A percentile compares a stretch with the other conserved stretches of the same genome.
Evolutionary conservation across 35 echinoderm and acorn worm species (phyloP).

Genomic region (Apostichopus californicus): DNA sequence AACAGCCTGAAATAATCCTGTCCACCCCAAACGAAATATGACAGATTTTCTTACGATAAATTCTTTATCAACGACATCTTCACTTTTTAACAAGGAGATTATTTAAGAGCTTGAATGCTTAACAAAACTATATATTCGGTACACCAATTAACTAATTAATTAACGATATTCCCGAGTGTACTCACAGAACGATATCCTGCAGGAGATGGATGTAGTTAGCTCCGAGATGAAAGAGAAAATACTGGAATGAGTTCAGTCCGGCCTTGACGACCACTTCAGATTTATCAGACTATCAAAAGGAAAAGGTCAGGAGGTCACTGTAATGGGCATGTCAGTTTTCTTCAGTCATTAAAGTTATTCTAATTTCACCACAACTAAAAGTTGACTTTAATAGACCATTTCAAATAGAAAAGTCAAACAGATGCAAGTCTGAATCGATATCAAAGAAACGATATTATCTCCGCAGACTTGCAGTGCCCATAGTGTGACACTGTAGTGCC

Average conservation of each 20-base stretch:
- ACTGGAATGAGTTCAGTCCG: not conserved
- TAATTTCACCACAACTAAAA: no score
- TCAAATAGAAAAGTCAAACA: no score
- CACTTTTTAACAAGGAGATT: constrained; percentile 6
- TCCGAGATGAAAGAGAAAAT: constrained; percentile 40
- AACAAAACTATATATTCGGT: constrained; percentile 9
- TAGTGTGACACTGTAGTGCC: no score
- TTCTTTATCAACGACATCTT: no score
- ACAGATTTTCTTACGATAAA: no score
- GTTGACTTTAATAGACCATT: no score
- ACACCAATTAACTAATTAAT: constrained; percentile 13
- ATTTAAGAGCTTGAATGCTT: constrained; percentile 4
- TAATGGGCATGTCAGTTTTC: no score
- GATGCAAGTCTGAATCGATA: no score
- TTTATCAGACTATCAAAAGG: not conserved
- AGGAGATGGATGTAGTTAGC: constrained; percentile 20
- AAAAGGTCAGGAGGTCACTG: not conserved
- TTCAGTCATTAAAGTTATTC: no score
- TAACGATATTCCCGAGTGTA: not conserved
- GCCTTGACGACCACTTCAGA: constrained; percentile 7
- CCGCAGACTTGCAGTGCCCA: no score
- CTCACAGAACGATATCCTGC: constrained; percentile 33
- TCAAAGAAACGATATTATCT: no score
- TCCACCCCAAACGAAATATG: no score
- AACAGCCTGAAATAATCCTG: not conserved